Percentiles rank a stretch among this genome's conserved stretches.
Conservation (phyloP, 2,113 vertebrate genomes). For the Erythrolamprus reginae region DNA sequence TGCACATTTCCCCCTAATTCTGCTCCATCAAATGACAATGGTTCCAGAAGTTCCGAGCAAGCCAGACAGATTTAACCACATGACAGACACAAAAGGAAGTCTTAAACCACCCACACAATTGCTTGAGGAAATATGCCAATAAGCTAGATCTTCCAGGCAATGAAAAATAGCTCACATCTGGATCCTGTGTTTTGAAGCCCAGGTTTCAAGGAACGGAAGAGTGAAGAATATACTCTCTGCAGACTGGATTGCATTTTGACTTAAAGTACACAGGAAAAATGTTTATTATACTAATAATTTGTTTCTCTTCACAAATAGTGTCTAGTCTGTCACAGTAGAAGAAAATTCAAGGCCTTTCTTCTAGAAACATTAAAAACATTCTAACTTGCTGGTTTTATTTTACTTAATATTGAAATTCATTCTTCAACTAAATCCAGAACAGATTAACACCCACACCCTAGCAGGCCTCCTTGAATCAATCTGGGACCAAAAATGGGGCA, state of each 20-base stretch:
- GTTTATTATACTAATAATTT: slow-evolving; percentile 59
- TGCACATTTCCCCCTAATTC: slow-evolving; percentile 45
- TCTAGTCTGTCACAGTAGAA: slow-evolving; percentile 37
- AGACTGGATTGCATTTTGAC: slow-evolving; percentile 53
- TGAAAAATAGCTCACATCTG: slow-evolving; percentile 61
- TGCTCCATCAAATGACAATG: slow-evolving; percentile 60
- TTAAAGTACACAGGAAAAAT: slow-evolving; percentile 55
- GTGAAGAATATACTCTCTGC: slow-evolving; percentile 44
- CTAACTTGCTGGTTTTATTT: slow-evolving; percentile 29
- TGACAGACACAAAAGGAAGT: slow-evolving; percentile 60
- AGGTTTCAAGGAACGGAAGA: slow-evolving; percentile 56
- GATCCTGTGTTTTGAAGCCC: slow-evolving; percentile 61
- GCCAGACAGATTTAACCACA: slow-evolving; percentile 65
- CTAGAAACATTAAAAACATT: slow-evolving; percentile 22
- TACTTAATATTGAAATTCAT: slow-evolving; percentile 36
- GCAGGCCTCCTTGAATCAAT: no score
- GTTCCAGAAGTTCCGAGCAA: slow-evolving; percentile 56
- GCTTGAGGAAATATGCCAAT: slow-evolving; percentile 64
- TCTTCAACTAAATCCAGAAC: slow-evolving; percentile 47
- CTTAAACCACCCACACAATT: slow-evolving; percentile 64
- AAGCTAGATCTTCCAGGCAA: slow-evolving; percentile 58
- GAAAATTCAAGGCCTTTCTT: slow-evolving; percentile 43
- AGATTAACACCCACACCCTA: no score
- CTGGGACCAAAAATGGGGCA: no score
- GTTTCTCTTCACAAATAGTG: slow-evolving; percentile 43